Evolutionary conservation across 1,140 invertebrate species (phyloP), one percentile per base, ranked within the genome.

Genomic region (Drosophila arizonae): DNA sequence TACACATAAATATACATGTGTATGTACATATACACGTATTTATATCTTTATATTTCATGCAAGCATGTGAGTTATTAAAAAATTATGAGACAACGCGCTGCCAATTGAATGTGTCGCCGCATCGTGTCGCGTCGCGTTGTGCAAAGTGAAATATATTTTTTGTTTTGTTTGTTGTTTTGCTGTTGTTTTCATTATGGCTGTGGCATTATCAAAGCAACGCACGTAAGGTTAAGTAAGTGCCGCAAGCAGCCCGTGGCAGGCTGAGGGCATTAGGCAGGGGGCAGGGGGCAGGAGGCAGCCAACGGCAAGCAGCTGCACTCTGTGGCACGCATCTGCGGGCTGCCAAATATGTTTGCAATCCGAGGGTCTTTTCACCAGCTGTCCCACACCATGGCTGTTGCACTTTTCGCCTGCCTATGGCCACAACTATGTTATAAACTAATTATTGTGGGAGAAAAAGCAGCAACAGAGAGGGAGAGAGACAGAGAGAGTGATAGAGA

Each of bases 191-290:
- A 39, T 39, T 39, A 39, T 39, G 36, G 36, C 56, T 70, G 58
- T 11, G 30, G 45, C 33, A 75, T 76, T 72, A 69, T 61, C 36
- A 60, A 72, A 46, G 43, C 69, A n/a, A 66, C 30, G 51, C 73
- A 72, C 73, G 76, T 63, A 76, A 46, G 60, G 63, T 76, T 64
- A 63, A 72, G 58, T 50, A 76, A 78, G 60, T 77, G 76, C 65
- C 67, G 45, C 45, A 33, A 28, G 21, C 43, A 48, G 28, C 43
- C 28, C 28, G 15, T 39, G 21, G 33, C 51, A 41, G 24, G 54
- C 15, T 15, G 51, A 11, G 17, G 26, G 51, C 24, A 10, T 21
- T 26, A 30, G 28, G 28, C 28, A 30, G 21, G 2, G 28, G 17
- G 17, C 51, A 41, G 24, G 54, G 33, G 26, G 51, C 24, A 10